A percentile compares a stretch with the other conserved stretches of the same genome.
phyloP scores from a whole-genome alignment of 2,113 vertebrate genomes.

The Phainopepla nitens region DNA sequence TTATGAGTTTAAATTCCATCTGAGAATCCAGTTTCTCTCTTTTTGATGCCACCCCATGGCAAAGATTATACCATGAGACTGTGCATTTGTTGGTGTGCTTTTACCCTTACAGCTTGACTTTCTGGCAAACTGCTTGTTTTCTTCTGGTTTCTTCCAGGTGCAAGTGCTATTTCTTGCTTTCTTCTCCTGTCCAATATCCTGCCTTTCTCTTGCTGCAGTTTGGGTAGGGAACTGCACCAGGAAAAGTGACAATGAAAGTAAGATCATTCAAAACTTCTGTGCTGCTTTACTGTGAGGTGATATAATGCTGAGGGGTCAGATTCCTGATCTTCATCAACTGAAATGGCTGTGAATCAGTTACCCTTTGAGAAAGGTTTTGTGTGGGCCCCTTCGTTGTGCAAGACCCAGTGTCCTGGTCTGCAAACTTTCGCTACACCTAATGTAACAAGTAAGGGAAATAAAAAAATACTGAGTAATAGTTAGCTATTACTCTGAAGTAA shows the following conservation, averaged over 20 bases:
- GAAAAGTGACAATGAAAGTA: conserved; percentile 56
- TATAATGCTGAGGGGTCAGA: not conserved
- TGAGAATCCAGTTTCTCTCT: not conserved
- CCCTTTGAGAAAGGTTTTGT: not conserved
- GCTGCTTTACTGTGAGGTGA: not conserved
- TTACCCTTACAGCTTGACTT: not conserved
- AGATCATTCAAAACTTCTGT: conserved; percentile 17
- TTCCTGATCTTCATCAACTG: not conserved
- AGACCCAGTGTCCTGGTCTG: not conserved
- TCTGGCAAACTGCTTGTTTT: conserved; percentile 46
- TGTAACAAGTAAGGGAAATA: not conserved
- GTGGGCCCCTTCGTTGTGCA: not conserved
- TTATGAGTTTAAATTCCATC: not conserved
- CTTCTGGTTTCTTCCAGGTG: conserved; percentile 73
- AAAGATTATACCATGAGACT: not conserved
- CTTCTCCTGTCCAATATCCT: conserved; percentile 52
- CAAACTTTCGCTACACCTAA: not conserved
- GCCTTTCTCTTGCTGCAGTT: conserved; percentile 45
- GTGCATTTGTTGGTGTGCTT: not conserved
- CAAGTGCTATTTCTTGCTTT: conserved; percentile 61
- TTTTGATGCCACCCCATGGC: not conserved
- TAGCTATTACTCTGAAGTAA: not conserved
- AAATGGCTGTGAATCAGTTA: not conserved
- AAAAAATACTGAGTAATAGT: not conserved
- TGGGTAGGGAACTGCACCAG: conserved; percentile 48